Evolutionary conservation across 1,140 invertebrate genomes (phyloP), one percentile per base, ranked within the genome.

Genomic region (Nymphalis io): DNA sequence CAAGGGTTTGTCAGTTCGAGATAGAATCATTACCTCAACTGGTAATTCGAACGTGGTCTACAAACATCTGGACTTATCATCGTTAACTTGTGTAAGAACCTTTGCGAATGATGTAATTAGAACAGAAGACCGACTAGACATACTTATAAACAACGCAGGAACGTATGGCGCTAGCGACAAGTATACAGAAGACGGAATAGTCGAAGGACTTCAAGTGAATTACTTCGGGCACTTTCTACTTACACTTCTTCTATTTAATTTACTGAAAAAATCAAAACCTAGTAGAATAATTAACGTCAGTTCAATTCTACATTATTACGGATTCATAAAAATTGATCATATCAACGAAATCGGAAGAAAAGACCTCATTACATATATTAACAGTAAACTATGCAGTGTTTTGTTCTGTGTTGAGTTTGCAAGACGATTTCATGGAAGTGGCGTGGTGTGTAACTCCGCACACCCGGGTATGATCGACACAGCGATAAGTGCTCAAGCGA

Each of bases 221-320:
- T 95, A 98, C 82, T 96, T 96, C 82, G 96, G 96, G 0, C 96
- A 95, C 23, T 98, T 97, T 82, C 91, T 98, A 1, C 85, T 98
- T 12, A 98, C 96, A 1, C 90, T 91, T 79, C 85, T 94, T 55
- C 85, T 94, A 16, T 91, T 93, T 27, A 96, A 96, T 74, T 80
- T 97, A 21, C 77, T 98, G 67, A 97, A 97, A 89, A 93, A 93
- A 70, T 95, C 96, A 2, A 92, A 93, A 0, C 95, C 96, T 0
- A 95, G 95, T 66, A 93, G 97, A 27, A 96, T 99, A 55, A 93
- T 98, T 0, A 95, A 96, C 20, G 96, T 98, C 0, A 95, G 96
- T 0, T 98, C 97, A 0, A 93, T 95, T 63, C 91, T 96, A 2
- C 96, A 98, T 82, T 93, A 91, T 38, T 80, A 94, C 12, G 94